Base-by-base conservation (phyloP, 2,113 vertebrate genomes). In the Neogobius melanostomus region DNA sequence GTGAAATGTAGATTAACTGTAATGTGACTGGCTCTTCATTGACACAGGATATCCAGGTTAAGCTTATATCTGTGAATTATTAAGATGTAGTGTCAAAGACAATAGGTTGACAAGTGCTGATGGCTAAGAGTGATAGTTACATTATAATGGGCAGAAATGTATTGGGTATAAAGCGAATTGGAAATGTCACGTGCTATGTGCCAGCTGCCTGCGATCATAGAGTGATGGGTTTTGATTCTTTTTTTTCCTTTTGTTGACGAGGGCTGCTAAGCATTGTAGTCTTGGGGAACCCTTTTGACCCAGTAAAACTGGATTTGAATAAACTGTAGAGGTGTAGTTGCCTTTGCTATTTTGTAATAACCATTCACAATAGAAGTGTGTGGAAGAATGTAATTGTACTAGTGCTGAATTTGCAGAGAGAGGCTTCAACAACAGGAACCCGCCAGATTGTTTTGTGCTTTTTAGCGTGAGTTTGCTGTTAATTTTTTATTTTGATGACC, bases 351-450 rank as follows among this genome's bases (percentile, higher is more conserved):
- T 85, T 81, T 75, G 57, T 87, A 66, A 86, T 85, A 89, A 88
- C 74, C 89, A 83, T 88, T 90, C 84, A 91, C 84, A 89, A 90
- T 89, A 86, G 76, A 84, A 47, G 76, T 88, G 78, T 84, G 87
- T 85, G 86, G 90, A 88, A 89, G 89, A 89, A 89, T 91, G 89
- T 89, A 89, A 83, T 86, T 85, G 84, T 88, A 85, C 43, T 90
- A 85, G 82, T 87, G 61, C 69, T 81, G 75, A 85, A 84, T 74
- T 85, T 79, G 56, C 72, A 67, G 75, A 78, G 71, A 72, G 74
- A 74, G 69, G 66, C 71, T 87, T 87, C 76, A 72, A 86, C 79
- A 70, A 75, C 79, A 86, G 82, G 72, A 82, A 84, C 82, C 81
- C 74, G 83, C 77, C 83, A 81, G 79, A 81, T 89, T 85, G 77